These are phyloP conservation scores for Eurytoma adleriae DNA, from an alignment of 2,888 invertebrate genomes.

Conservation along the genomic window DNA sequence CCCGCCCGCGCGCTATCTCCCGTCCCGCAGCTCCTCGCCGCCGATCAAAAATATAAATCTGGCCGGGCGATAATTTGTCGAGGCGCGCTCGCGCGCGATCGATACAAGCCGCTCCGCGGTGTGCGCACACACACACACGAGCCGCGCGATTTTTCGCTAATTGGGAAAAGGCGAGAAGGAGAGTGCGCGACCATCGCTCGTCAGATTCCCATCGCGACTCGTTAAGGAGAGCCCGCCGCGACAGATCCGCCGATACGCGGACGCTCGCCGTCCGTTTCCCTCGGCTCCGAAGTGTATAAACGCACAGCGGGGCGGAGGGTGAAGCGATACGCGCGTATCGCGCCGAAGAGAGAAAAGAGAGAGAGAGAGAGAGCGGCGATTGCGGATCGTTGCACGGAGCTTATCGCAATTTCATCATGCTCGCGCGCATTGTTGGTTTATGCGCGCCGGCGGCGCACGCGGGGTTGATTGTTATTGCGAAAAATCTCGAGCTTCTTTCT, in stretches of 20 bases:
- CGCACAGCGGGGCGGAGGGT: neutral
- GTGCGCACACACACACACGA: conserved; percentile 14
- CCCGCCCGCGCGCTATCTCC: neutral
- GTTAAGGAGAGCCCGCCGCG: conserved; percentile 8
- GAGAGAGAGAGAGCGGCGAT: conserved; percentile 8
- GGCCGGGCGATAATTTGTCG: conserved; percentile 50
- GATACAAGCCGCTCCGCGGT: conserved; percentile 16
- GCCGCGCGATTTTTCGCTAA: conserved; percentile 50
- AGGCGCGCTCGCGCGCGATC: conserved; percentile 5
- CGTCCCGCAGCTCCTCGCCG: neutral
- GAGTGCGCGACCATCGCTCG: conserved; percentile 20
- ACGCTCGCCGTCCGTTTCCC: neutral
- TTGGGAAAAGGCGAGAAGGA: conserved; percentile 40
- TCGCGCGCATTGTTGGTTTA: conserved; percentile 47
- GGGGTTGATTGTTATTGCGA: neutral
- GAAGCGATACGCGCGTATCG: conserved; percentile 36
- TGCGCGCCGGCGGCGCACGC: neutral
- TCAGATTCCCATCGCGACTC: conserved; percentile 15
- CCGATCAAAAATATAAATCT: conserved; percentile 50
- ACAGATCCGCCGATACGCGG: conserved; percentile 43
- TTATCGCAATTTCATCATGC: conserved; percentile 54
- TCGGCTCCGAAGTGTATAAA: too few species aligned
- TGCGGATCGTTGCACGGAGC: conserved; percentile 50
- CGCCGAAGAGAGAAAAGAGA: neutral
- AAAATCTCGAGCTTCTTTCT: neutral